These are phyloP conservation scores for Agapornis roseicollis DNA, from an alignment of 2,113 vertebrate species.

Conservation along the genomic window DNA sequence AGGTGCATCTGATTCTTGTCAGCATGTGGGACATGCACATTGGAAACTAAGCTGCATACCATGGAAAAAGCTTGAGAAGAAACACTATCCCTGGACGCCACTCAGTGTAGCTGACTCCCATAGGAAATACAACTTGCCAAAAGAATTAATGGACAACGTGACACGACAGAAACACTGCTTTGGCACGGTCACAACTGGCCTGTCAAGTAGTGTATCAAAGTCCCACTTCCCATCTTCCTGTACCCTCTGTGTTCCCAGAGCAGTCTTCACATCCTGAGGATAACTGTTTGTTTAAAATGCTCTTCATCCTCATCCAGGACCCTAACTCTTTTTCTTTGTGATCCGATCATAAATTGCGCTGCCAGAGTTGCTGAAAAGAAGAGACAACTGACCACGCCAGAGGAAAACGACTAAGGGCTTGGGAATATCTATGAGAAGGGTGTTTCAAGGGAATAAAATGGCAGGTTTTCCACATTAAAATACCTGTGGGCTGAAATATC, in stretches of 20 bases:
- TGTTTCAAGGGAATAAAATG: background rate
- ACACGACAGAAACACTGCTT: background rate
- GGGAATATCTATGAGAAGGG: background rate
- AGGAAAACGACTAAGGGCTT: background rate
- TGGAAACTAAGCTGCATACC: background rate
- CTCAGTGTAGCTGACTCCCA: background rate
- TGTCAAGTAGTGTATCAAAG: background rate
- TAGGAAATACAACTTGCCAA: slow-evolving; percentile 28
- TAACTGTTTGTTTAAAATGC: background rate
- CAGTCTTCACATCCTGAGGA: background rate
- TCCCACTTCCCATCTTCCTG: background rate
- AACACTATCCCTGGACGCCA: background rate
- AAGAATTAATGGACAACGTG: background rate
- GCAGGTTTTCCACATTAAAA: background rate
- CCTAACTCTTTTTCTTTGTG: background rate
- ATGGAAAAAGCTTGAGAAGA: background rate
- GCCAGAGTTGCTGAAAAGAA: background rate
- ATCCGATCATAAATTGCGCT: fast-evolving
- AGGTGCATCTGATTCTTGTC: slow-evolving; percentile 29
- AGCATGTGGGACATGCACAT: background rate
- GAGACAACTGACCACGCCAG: background rate
- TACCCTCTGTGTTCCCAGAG: background rate
- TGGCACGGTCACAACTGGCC: background rate
- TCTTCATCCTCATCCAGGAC: background rate
- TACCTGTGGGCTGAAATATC: background rate